These are phyloP conservation scores for Asbolus verrucosus DNA, from an alignment of 1,140 invertebrate species.

Conservation along the genomic window DNA sequence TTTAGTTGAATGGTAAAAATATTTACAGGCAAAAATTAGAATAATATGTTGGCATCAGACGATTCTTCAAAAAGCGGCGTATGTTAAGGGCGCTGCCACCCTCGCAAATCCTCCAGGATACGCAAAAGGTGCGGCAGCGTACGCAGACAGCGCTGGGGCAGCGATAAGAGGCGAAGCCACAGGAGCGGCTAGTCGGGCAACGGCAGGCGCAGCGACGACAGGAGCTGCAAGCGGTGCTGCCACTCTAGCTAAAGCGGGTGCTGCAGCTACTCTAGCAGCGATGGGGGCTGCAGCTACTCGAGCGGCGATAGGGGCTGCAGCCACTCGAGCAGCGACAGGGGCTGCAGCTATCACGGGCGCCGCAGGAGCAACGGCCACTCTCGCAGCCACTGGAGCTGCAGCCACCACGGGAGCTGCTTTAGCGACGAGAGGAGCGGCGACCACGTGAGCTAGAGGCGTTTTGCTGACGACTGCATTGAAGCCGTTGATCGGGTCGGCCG, in stretches of 20 bases:
- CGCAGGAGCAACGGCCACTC: slow-evolving; percentile 58
- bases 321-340: slow-evolving; percentile 52
- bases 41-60: background rate
- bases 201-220: slow-evolving; percentile 41
- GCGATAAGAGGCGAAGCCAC: slow-evolving; percentile 64
- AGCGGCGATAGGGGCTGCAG: slow-evolving; percentile 58
- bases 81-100: slow-evolving; percentile 43
- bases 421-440: slow-evolving; percentile 59
- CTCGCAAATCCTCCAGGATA: slow-evolving; percentile 8
- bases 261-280: slow-evolving; percentile 46
- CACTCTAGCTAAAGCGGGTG: slow-evolving; percentile 52
- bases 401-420: slow-evolving; percentile 62
- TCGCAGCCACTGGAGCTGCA: slow-evolving; percentile 63
- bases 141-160: slow-evolving; percentile 52
- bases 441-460: slow-evolving; percentile 61
- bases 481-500: slow-evolving; percentile 60
- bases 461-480: slow-evolving; percentile 58
- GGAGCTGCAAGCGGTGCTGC: slow-evolving; percentile 58
- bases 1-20: slow-evolving; percentile 44
- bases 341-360: slow-evolving; percentile 53
- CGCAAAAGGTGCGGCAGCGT: slow-evolving; percentile 13
- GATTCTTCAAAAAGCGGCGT: slow-evolving; percentile 39
- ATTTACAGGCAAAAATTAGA: slow-evolving; percentile 43
- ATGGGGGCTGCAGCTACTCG: slow-evolving; percentile 52
- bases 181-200: slow-evolving; percentile 53